These are phyloP conservation scores for Coleophora deauratella DNA, from an alignment of 2,888 invertebrate species.

Conservation along the genomic window DNA sequence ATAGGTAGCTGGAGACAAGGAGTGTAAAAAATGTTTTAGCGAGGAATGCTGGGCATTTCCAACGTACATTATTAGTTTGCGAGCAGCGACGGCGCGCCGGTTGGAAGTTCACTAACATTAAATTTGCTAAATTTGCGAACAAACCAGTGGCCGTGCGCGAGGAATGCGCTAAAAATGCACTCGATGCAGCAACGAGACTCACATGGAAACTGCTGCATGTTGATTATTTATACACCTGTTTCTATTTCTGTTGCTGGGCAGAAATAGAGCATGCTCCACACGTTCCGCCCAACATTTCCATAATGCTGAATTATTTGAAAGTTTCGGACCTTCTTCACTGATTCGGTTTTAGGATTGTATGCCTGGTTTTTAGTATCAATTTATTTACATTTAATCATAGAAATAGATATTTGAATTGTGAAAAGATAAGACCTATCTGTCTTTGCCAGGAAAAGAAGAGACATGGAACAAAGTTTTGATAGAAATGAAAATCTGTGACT, in stretches of 20 bases:
- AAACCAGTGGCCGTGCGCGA: constrained; percentile 35
- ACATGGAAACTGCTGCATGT: neutral
- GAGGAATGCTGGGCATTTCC: constrained; percentile 34
- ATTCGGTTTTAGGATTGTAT: no score
- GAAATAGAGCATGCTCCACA: no score
- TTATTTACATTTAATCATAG: no score
- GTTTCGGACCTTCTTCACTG: no score
- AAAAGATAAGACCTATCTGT: no score
- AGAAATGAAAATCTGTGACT: no score
- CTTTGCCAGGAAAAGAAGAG: no score
- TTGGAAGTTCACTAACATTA: constrained; percentile 31
- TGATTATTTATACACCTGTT: no score
- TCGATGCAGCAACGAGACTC: constrained; percentile 17
- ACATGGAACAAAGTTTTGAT: no score
- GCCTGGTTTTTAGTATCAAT: no score
- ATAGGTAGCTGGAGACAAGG: neutral
- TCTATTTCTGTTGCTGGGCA: no score
- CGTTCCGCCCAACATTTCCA: neutral
- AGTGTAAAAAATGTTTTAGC: constrained; percentile 24
- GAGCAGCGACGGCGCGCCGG: constrained; percentile 20
- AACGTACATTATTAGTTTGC: constrained; percentile 28
- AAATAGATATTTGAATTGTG: no score
- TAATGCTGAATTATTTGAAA: neutral
- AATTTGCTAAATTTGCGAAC: constrained; percentile 35
- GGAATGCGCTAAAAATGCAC: constrained; percentile 39